phyloP scores from a whole-genome alignment of 2,797 vertebrate species.

The Oryzias sinensis region DNA sequence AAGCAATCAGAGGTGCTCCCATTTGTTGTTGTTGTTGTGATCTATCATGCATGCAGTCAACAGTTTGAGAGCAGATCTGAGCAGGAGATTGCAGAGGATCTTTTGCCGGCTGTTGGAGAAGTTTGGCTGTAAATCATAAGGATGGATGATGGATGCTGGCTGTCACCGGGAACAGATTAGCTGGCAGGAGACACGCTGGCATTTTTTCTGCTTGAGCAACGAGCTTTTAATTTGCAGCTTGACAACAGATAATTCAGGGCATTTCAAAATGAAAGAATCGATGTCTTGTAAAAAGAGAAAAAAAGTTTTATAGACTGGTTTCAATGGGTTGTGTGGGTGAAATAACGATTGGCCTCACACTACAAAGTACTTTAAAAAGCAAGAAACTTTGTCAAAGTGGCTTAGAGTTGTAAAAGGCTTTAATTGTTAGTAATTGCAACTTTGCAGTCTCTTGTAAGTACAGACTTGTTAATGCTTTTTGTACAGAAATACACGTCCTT shows the following conservation, averaged over 20 bases:
- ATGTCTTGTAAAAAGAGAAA: no score
- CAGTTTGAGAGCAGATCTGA: conserved; percentile 28
- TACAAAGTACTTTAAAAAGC: neutral
- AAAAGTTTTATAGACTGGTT: conserved; percentile 17
- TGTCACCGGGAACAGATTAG: conserved; percentile 68
- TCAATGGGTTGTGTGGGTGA: conserved; percentile 16
- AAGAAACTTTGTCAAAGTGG: neutral
- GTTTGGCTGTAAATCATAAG: conserved; percentile 40
- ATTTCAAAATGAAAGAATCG: conserved; percentile 44
- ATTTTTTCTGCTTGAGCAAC: conserved; percentile 48
- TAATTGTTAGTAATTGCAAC: neutral
- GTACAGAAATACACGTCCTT: neutral
- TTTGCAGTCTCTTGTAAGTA: neutral
- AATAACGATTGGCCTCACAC: neutral
- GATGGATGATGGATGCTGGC: conserved; percentile 66
- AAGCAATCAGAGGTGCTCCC: neutral
- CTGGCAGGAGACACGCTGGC: conserved; percentile 52
- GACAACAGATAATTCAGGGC: conserved; percentile 47
- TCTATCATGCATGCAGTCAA: conserved; percentile 8
- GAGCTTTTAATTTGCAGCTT: conserved; percentile 67
- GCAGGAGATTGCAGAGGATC: conserved; percentile 25
- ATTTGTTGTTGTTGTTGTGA: conserved; percentile 9
- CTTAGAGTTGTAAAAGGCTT: neutral
- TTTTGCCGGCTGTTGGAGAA: conserved; percentile 23
- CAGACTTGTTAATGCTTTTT: neutral